Base-by-base conservation (phyloP, 2,113 vertebrate species). In the Melanerpes formicivorus region DNA sequence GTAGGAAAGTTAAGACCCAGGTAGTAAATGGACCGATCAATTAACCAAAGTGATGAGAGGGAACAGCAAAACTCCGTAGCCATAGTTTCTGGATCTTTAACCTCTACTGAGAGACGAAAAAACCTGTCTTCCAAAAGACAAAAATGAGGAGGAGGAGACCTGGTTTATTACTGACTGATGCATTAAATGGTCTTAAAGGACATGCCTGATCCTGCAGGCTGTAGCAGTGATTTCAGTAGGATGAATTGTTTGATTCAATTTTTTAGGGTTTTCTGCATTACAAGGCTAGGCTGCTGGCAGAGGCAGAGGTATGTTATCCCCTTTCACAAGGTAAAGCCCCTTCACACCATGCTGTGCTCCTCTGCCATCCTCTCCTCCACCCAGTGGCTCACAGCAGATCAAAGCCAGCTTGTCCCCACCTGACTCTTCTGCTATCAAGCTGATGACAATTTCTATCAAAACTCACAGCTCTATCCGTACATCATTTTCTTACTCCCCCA, bases 21-120 rank as follows among this genome's bases (percentile, higher is more conserved):
- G 73, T 94, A 87, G 95, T 93, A 96, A 95, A 95, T 78, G 84
- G 95, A 96, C 93, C 1, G 80, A 96, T 69, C 95, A 93, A 94
- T 97, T 93, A 96, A 95, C 88, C 80, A 93, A 87, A 80, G 92
- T 86, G 90, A 95, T 64, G 95, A 95, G 54, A 92, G 27, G 88
- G 91, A 97, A 93, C 18, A 0, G 17, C 71, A 80, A 88, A 93
- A 74, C 54, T 79, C 72, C 42, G 34, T 8, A 59, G 65, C 90
- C 12, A 4, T 64, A 32, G 91, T 81, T 96, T 87, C 81, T 84
- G 94, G 81, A 64, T 94, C 86, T 82, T 93, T 83, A 91, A 87
- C 81, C 66, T 91, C 82, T 65, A 42, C 50, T 69, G 67, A 67
- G 74, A 71, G 91, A 79, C 77, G 83, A 82, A 87, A 87, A 76